phyloP scores from a whole-genome alignment of 2,797 vertebrate genomes.

The Gambelia wislizenii region DNA sequence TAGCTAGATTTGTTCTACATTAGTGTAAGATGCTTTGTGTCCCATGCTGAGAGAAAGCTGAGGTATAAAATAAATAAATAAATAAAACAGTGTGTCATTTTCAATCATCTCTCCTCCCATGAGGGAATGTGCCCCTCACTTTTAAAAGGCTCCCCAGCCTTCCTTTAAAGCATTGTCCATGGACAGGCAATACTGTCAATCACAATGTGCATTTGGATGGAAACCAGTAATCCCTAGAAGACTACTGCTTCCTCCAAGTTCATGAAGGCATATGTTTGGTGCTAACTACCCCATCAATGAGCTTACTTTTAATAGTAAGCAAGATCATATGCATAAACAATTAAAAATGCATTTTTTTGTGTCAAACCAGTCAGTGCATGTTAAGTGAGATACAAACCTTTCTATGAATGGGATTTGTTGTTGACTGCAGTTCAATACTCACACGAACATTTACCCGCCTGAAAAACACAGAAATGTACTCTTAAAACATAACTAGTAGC shows the following conservation, averaged over 20 bases:
- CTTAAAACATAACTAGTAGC: constrained; percentile 21
- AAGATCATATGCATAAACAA: not conserved
- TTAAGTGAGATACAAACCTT: constrained; percentile 81
- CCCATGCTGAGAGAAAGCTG: too few relatives aligned
- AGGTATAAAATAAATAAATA: too few relatives aligned
- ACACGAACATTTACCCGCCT: constrained; percentile 88
- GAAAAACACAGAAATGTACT: constrained; percentile 57
- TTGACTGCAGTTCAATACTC: constrained; percentile 86
- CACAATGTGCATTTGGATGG: not conserved
- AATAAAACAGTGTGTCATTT: not conserved
- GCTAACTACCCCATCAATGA: not conserved
- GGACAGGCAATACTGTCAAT: not conserved
- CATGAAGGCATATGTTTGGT: not conserved
- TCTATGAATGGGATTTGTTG: constrained; percentile 88
- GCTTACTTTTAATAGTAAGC: not conserved
- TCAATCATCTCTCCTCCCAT: not conserved
- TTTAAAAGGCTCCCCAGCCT: not conserved
- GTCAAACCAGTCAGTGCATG: not conserved
- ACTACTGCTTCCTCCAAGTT: not conserved
- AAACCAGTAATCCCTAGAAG: not conserved
- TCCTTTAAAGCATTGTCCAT: not conserved
- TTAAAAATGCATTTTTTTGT: not conserved
- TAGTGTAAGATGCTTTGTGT: too few relatives aligned
- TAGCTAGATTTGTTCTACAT: too few relatives aligned
- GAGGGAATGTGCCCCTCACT: not conserved